Percentiles rank a stretch among this genome's conserved stretches.
phyloP scores from a whole-genome alignment of 2,113 vertebrate species.

The Aplodontia rufa region DNA sequence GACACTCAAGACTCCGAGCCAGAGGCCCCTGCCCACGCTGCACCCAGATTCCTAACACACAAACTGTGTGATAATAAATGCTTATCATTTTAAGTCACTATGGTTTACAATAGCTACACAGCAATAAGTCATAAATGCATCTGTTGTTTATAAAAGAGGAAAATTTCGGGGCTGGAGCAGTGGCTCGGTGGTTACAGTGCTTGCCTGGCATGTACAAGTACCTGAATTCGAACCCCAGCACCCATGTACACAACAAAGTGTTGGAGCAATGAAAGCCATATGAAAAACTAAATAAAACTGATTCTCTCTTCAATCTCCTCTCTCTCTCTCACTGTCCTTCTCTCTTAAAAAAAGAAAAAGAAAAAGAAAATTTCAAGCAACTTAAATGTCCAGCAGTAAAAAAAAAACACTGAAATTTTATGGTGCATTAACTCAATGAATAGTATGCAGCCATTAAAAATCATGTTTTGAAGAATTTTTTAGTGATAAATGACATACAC shows the following conservation, averaged over 20 bases:
- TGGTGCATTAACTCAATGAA: neutral
- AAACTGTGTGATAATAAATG: neutral
- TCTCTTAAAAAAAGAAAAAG: too few species aligned
- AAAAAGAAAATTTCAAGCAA: neutral
- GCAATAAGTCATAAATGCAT: neutral
- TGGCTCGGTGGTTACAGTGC: too few species aligned
- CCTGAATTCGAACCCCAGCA: too few species aligned
- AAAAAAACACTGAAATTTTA: neutral
- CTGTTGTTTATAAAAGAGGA: neutral
- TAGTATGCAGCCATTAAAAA: neutral
- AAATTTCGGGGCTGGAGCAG: too few species aligned
- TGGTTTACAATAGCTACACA: neutral
- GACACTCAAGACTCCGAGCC: neutral
- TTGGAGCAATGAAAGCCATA: too few species aligned
- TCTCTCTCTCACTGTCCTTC: too few species aligned
- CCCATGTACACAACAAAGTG: too few species aligned
- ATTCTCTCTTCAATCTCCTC: too few species aligned
- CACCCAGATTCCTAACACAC: too few species aligned
- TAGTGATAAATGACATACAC: neutral
- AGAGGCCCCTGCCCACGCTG: neutral
- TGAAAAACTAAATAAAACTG: too few species aligned
- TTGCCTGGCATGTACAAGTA: too few species aligned
- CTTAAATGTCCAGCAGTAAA: neutral
- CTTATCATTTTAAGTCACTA: neutral
- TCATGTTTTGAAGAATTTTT: neutral